phyloP scores from a whole-genome alignment of 2,113 vertebrate species.

The Butorides virescens region DNA sequence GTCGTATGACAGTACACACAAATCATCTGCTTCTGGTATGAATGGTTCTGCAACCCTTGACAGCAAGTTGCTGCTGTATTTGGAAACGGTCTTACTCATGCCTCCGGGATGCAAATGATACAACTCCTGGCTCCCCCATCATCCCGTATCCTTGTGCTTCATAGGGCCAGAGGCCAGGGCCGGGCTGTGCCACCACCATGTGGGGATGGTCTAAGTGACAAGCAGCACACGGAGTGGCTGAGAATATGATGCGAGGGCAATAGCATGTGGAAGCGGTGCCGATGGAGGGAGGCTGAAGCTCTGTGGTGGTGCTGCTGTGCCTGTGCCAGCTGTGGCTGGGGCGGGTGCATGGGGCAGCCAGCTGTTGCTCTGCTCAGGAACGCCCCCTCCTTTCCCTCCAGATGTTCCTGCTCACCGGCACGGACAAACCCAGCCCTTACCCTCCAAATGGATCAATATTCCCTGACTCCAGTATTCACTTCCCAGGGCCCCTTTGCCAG shows the following conservation, averaged over 20 bases:
- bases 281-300: not conserved
- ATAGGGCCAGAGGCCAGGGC: not conserved
- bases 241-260: not conserved
- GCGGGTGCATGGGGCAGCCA: not conserved
- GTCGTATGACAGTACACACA: not conserved
- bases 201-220: not conserved
- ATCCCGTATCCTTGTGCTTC: rapidly evolving
- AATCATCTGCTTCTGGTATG: not conserved
- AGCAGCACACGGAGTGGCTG: rapidly evolving
- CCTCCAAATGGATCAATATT: not conserved
- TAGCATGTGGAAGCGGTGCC: rapidly evolving
- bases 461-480: not conserved
- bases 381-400: not conserved
- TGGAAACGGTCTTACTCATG: not conserved
- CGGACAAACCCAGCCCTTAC: not conserved
- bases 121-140: not conserved
- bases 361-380: not conserved
- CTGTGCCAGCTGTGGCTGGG: constrained; percentile 15
- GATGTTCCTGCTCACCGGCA: constrained; percentile 7
- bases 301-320: not conserved
- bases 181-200: not conserved
- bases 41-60: not conserved
- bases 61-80: not conserved
- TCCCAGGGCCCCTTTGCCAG: not conserved
- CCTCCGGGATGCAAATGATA: not conserved